phyloP scores from a whole-genome alignment of 2,113 vertebrate species.

The Macquaria ambigua region DNA sequence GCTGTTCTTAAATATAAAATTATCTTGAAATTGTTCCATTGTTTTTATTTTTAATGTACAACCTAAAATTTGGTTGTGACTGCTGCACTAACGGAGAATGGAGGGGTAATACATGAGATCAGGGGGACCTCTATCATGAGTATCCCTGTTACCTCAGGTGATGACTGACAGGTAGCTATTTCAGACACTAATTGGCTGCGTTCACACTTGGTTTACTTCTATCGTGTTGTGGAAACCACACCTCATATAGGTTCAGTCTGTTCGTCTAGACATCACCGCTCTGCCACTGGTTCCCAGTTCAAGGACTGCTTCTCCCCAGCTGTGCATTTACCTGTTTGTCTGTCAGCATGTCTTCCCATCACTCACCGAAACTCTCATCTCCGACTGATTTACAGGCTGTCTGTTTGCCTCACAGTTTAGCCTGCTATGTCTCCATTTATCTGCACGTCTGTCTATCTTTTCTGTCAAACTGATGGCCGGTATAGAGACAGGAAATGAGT shows the following conservation, averaged over 20 bases:
- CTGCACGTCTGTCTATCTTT: slow-evolving; percentile 17
- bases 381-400: slow-evolving; percentile 26
- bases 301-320: slow-evolving; percentile 3
- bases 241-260: not conserved
- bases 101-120: not conserved
- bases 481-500: slow-evolving; percentile 50
- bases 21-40: not conserved
- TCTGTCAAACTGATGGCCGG: slow-evolving; percentile 34
- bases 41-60: not conserved
- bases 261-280: not conserved
- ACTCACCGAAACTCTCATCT: slow-evolving; percentile 10
- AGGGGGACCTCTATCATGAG: not conserved
- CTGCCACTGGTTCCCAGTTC: not conserved
- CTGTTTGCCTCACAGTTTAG: slow-evolving; percentile 10
- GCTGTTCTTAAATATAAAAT: not conserved
- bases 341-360: slow-evolving; percentile 17
- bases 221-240: not conserved
- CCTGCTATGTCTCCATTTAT: not conserved
- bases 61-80: too few relatives aligned
- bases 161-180: not conserved
- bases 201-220: not conserved
- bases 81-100: not conserved
- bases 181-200: slow-evolving; percentile 8
- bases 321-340: slow-evolving; percentile 12
- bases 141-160: not conserved